Percentiles rank a stretch among this genome's conserved stretches.
Evolutionary conservation across 2,888 invertebrate species (phyloP).

Genomic region (Poecilobothrus nobilitatus): DNA sequence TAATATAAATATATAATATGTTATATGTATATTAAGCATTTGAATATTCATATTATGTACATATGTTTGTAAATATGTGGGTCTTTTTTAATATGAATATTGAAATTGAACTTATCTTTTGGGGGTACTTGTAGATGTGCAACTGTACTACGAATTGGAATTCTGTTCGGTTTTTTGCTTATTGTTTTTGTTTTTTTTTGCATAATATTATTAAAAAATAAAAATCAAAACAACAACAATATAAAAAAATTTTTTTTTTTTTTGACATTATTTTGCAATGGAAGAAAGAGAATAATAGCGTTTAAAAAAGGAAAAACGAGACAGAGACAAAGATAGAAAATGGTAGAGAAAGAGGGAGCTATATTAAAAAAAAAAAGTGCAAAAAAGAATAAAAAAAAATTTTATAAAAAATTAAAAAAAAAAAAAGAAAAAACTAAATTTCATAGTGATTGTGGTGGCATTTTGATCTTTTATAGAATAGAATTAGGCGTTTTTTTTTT

Average conservation of each 20-base stretch:
- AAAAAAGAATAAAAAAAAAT: background rate
- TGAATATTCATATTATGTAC: too few relatives aligned
- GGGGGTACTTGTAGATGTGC: background rate
- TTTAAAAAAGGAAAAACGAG: too few relatives aligned
- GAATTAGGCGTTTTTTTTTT: background rate
- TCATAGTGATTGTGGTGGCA: background rate
- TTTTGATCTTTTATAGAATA: constrained; percentile 4
- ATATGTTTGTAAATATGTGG: too few relatives aligned
- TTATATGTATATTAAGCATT: too few relatives aligned
- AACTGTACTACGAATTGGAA: background rate
- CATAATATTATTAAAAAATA: background rate
- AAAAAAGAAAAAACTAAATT: background rate
- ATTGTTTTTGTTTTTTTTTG: background rate
- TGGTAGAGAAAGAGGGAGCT: background rate
- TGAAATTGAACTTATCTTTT: too few relatives aligned
- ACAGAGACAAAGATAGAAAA: background rate
- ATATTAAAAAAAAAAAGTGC: background rate
- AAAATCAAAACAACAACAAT: too few relatives aligned
- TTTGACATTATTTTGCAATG: background rate
- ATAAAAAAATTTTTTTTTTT: background rate
- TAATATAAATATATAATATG: too few relatives aligned
- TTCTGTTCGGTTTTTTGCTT: background rate
- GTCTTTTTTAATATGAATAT: too few relatives aligned
- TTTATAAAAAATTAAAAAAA: background rate
- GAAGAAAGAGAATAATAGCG: too few relatives aligned